Evolutionary conservation across 2,888 invertebrate species (phyloP).

Genomic region (Danaus chrysippus): DNA sequence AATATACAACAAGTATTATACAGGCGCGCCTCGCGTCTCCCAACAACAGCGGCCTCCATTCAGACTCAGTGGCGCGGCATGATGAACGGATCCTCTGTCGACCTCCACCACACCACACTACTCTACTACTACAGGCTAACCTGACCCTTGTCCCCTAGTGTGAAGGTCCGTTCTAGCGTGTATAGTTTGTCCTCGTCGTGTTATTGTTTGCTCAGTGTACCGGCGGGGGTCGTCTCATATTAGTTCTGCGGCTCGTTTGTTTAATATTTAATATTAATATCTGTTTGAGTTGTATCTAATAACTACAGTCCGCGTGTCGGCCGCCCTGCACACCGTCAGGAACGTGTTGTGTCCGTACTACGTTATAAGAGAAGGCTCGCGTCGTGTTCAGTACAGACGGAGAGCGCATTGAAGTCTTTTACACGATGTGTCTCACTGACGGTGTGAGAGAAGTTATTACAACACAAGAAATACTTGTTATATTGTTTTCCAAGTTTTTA

Average conservation of each 20-base stretch:
- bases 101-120: not conserved
- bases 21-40: not conserved
- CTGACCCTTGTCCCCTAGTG: not conserved
- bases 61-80: slow-evolving; percentile 14
- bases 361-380: no score
- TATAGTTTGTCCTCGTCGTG: not conserved
- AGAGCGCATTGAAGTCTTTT: slow-evolving; percentile 34
- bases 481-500: no score
- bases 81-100: slow-evolving; percentile 18
- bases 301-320: not conserved
- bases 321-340: not conserved
- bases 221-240: slow-evolving; percentile 20
- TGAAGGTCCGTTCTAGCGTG: slow-evolving; percentile 10
- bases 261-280: slow-evolving; percentile 15
- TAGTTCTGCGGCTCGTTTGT: slow-evolving; percentile 10
- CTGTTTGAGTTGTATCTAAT: not conserved
- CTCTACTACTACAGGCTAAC: not conserved
- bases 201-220: slow-evolving; percentile 7
- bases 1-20: no score
- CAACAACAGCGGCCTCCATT: slow-evolving; percentile 20
- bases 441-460: not conserved
- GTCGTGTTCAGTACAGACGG: no score
- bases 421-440: slow-evolving; percentile 6
- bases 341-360: not conserved
- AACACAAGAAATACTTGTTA: no score